Conservation (phyloP, 2,113 vertebrate species). For the Neofelis nebulosa region DNA sequence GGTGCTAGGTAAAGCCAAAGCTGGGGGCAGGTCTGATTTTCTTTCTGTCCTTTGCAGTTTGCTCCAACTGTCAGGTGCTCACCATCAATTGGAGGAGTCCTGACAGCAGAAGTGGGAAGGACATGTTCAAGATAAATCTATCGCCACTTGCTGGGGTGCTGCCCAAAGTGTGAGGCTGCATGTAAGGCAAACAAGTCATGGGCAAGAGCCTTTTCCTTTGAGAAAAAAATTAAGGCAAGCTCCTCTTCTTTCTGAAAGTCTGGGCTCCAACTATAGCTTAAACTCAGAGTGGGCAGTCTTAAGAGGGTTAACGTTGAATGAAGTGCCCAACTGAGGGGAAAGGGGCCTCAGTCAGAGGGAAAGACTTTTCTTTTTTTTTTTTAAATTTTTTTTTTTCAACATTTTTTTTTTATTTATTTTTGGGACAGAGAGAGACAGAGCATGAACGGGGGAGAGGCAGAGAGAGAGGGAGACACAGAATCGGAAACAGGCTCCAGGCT, state of each 20-base stretch:
- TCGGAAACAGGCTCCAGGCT: too few relatives aligned
- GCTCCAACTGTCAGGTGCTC: not conserved
- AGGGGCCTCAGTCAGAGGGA: not conserved
- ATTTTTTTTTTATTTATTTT: too few relatives aligned
- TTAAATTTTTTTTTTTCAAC: too few relatives aligned
- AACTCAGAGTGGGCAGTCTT: not conserved
- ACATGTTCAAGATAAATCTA: not conserved
- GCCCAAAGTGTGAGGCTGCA: not conserved
- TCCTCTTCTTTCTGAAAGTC: not conserved
- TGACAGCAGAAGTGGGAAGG: not conserved
- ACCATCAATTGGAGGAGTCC: not conserved
- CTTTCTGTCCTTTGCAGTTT: not conserved
- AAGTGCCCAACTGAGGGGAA: not conserved
- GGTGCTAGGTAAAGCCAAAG: not conserved
- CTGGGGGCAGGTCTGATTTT: not conserved
- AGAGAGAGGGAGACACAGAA: too few relatives aligned
- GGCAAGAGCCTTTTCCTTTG: not conserved
- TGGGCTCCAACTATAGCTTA: not conserved
- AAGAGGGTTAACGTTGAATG: not conserved
- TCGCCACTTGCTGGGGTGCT: not conserved
- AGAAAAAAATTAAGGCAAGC: not conserved
- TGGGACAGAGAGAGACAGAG: too few relatives aligned
- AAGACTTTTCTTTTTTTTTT: slow-evolving; percentile 34
- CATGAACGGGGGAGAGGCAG: too few relatives aligned
- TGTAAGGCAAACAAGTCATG: not conserved